Base-by-base conservation (phyloP, 2,797 vertebrate species). In the Orientallactaga sibirica region DNA sequence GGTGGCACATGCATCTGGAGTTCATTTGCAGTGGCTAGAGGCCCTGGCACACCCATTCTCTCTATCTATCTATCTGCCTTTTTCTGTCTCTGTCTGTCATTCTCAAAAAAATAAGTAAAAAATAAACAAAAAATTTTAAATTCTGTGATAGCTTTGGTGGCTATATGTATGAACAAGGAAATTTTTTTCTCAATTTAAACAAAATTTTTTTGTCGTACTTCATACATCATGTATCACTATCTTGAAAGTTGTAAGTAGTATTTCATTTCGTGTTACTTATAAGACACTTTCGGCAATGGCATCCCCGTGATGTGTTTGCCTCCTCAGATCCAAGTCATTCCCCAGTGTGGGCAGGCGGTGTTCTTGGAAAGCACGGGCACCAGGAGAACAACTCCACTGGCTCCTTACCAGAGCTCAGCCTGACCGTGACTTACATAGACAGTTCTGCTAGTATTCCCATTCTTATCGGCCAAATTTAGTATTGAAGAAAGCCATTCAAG, bases 201-300 rank as follows among this genome's bases (percentile, higher is more conserved):
- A 92, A 19, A 86, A 74, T 61, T 7, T 76, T 92, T 92, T 71
- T n/a, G 43, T 87, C 19, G 9, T 55, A 80, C 61, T 86, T 95
- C 33, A 86, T 27, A 74, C 10, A 67, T 82, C 61, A 24, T 41
- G 12, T 78, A 29, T 94, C 27, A 29, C 64, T n/a, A 43, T 76
- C 83, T 87, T 86, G 55, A 91, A 86, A 94, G 71, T n/a, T 75
- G 48, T 74, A 41, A 27, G 0, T 75, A 93, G 1, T 82, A 37
- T 92, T 90, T 93, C 29, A 91, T 91, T 90, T 88, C 37, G 73
- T 14, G 15, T 90, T 82, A 70, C 55, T 43, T 96, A 37, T 83
- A 7, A 2, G 18, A 74, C 85, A 9, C 29, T 86, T 88, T 70
- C 82, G 79, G 6, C 6, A 52, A 0, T 81, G 18, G 19, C 64